phyloP scores from a whole-genome alignment of 2,113 vertebrate genomes.

The Paraplagusia blochii region DNA sequence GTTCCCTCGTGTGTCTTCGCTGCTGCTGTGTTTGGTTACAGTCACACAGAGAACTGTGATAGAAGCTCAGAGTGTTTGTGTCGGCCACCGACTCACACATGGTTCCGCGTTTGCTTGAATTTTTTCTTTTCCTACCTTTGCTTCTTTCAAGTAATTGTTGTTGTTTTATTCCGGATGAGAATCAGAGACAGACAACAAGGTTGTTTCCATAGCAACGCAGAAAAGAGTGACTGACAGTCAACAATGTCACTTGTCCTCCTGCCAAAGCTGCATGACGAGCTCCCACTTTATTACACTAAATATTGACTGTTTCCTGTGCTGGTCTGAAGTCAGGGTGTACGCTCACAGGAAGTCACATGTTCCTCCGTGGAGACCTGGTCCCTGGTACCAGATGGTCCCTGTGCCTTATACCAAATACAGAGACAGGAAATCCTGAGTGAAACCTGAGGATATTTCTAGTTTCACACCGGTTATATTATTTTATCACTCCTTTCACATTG shows the following conservation, averaged over 20 bases:
- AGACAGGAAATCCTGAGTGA: slow-evolving; percentile 15
- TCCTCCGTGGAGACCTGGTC: slow-evolving; percentile 9
- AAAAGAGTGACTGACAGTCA: slow-evolving; percentile 56
- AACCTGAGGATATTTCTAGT: slow-evolving; percentile 19
- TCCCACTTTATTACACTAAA: slow-evolving; percentile 49
- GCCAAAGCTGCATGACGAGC: slow-evolving; percentile 41
- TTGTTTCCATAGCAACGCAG: slow-evolving; percentile 65
- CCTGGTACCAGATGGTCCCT: slow-evolving; percentile 25
- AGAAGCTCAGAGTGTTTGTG: slow-evolving; percentile 47
- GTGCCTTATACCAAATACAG: slow-evolving; percentile 18
- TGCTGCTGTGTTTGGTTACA: slow-evolving; percentile 41
- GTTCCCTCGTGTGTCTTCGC: slow-evolving; percentile 27
- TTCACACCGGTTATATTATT: slow-evolving; percentile 8
- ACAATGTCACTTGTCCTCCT: slow-evolving; percentile 36
- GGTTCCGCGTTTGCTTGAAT: slow-evolving; percentile 36
- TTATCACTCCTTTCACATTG: slow-evolving; percentile 13
- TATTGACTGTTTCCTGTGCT: slow-evolving; percentile 37
- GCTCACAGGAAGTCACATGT: slow-evolving; percentile 21
- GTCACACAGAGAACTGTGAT: slow-evolving; percentile 36
- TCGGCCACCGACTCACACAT: slow-evolving; percentile 63
- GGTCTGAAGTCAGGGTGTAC: slow-evolving; percentile 44
- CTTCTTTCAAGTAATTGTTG: slow-evolving; percentile 39
- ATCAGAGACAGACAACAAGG: slow-evolving; percentile 54
- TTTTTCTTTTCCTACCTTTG: slow-evolving; percentile 9
- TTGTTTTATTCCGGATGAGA: slow-evolving; percentile 51